Percentiles rank a stretch among this genome's conserved stretches.
These are phyloP conservation scores for Heteractis magnifica DNA, from an alignment of 92 coral and sea anemone species.

Conservation along the genomic window DNA sequence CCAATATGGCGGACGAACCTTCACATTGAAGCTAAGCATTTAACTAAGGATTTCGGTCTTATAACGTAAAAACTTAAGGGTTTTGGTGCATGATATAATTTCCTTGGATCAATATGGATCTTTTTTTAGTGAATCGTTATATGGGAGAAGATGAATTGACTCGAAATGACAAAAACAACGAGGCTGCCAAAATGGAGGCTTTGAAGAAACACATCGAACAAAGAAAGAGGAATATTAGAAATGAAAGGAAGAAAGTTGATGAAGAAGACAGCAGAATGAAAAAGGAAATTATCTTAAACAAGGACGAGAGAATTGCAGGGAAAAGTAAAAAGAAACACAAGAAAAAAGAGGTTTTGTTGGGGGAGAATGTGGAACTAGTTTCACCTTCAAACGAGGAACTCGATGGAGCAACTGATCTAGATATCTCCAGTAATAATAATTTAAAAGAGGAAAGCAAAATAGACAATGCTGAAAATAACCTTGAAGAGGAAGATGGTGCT, in stretches of 20 bases:
- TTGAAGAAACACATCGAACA: slow-evolving; percentile 36
- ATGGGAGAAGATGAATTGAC: slow-evolving; percentile 63
- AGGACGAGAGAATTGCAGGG: not conserved
- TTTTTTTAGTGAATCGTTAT: slow-evolving; percentile 75
- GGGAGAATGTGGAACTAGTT: not conserved
- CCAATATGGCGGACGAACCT: slow-evolving; percentile 32
- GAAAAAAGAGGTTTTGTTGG: not conserved
- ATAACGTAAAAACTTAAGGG: not conserved
- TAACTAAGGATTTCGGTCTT: not conserved
- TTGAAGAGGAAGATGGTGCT: too few species aligned
- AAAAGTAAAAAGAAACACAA: slow-evolving; percentile 7
- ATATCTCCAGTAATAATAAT: not conserved
- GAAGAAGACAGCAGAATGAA: not conserved
- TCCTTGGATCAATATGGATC: slow-evolving; percentile 55
- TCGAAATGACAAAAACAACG: slow-evolving; percentile 13
- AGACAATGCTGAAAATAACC: not conserved
- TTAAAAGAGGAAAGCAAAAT: not conserved
- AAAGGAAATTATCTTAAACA: not conserved
- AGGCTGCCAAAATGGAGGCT: slow-evolving; percentile 17
- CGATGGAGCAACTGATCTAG: not conserved
- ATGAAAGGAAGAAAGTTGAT: not conserved
- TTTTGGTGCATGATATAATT: not conserved
- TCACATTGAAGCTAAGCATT: not conserved
- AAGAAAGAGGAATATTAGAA: slow-evolving; percentile 7
- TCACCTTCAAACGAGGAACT: not conserved